These are phyloP conservation scores for Eptesicus fuscus DNA, from an alignment of 2,113 vertebrate species.

Conservation along the genomic window DNA sequence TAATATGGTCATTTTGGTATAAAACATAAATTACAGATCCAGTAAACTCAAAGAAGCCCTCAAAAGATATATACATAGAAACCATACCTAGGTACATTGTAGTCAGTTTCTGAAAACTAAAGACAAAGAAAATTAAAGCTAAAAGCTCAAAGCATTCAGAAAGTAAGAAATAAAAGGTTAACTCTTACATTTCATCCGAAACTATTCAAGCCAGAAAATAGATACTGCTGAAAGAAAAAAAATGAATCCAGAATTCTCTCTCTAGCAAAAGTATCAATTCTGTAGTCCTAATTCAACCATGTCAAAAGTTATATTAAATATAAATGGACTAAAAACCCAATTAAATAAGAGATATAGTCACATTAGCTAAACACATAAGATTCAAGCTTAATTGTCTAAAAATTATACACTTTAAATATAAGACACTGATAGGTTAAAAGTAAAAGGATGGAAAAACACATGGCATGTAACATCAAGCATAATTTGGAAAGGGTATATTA, in stretches of 20 bases:
- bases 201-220: background rate
- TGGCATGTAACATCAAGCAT: background rate
- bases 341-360: background rate
- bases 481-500: background rate
- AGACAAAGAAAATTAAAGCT: background rate
- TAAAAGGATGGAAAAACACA: background rate
- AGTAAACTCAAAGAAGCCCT: background rate
- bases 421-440: background rate
- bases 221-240: background rate
- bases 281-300: background rate
- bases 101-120: background rate
- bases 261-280: background rate
- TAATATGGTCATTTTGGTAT: background rate
- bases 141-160: background rate
- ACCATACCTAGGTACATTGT: background rate
- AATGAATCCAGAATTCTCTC: background rate
- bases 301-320: constrained; percentile 29
- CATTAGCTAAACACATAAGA: background rate
- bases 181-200: background rate
- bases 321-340: background rate
- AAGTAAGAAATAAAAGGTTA: background rate
- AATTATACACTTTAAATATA: background rate
- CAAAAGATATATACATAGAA: constrained; percentile 9
- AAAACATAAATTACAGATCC: background rate
- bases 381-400: background rate